A percentile compares a stretch with the other conserved stretches of the same genome.
phyloP scores from a whole-genome alignment of 53 echinoderm and acorn worm genomes.

The Arbacia lixula region DNA sequence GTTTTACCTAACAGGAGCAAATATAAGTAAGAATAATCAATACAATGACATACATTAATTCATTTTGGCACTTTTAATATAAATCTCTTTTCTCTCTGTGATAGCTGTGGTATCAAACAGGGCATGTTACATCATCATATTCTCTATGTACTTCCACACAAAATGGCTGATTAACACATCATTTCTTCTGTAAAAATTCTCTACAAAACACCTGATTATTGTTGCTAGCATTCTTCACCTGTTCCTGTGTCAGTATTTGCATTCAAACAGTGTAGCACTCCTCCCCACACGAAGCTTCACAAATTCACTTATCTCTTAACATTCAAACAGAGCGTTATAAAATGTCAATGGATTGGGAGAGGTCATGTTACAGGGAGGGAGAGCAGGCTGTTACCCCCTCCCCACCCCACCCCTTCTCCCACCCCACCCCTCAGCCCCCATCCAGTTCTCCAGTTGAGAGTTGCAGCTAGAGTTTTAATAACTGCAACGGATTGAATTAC shows the following conservation, averaged over 20 bases:
- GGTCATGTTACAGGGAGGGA: no score
- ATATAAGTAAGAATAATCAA: neutral
- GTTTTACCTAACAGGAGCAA: neutral
- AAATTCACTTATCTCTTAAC: no score
- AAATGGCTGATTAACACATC: neutral
- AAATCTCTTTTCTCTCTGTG: slow-evolving; percentile 23
- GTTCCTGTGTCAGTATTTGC: neutral
- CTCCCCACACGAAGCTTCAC: neutral
- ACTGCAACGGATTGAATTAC: no score
- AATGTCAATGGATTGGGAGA: no score
- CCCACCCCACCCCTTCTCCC: no score
- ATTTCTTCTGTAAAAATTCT: slow-evolving; percentile 4
- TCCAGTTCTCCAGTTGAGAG: no score
- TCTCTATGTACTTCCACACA: neutral
- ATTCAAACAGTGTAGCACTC: neutral
- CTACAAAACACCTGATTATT: slow-evolving; percentile 46
- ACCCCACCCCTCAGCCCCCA: no score
- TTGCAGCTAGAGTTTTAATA: no score
- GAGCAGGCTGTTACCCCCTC: no score
- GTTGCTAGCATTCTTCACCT: neutral
- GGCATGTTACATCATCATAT: slow-evolving; percentile 19
- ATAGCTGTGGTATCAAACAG: slow-evolving; percentile 42
- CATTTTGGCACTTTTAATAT: slow-evolving; percentile 48
- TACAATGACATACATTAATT: neutral
- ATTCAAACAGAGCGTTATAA: no score